Evolutionary conservation across 1,140 invertebrate genomes (phyloP).

Genomic region (Uloborus diversus): DNA sequence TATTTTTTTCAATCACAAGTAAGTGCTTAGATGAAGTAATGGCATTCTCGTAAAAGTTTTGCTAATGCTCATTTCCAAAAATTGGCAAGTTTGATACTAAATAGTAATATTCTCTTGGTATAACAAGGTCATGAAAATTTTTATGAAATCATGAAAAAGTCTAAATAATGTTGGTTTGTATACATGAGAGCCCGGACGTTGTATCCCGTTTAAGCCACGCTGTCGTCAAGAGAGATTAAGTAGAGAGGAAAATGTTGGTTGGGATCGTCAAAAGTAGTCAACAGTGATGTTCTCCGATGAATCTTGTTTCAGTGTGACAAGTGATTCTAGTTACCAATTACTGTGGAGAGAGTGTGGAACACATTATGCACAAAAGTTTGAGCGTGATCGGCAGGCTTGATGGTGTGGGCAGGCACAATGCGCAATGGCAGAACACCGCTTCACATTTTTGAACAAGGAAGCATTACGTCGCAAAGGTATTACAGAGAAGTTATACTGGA

Average conservation of each 20-base stretch:
- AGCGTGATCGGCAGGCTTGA: neutral
- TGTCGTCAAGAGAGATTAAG: no score
- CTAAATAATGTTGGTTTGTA: no score
- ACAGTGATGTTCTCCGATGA: neutral
- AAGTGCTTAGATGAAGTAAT: no score
- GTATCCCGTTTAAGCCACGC: neutral
- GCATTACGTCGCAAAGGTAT: neutral
- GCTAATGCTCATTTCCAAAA: no score
- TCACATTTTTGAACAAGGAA: neutral
- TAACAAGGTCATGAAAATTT: no score
- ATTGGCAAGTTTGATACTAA: no score
- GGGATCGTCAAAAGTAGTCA: neutral
- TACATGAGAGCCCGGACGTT: neutral
- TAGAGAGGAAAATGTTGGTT: neutral
- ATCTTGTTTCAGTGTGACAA: neutral
- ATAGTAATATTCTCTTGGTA: no score
- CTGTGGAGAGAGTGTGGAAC: neutral
- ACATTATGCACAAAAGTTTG: neutral
- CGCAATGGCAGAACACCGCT: neutral
- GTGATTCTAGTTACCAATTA: neutral
- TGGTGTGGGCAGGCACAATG: neutral
- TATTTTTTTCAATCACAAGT: no score
- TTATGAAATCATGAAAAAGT: no score
- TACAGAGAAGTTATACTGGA: constrained; percentile 1
- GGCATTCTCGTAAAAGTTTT: no score